A percentile compares a stretch with the other conserved stretches of the same genome.
Conservation (phyloP, 2,797 vertebrate genomes). For the Caiman crocodilus region DNA sequence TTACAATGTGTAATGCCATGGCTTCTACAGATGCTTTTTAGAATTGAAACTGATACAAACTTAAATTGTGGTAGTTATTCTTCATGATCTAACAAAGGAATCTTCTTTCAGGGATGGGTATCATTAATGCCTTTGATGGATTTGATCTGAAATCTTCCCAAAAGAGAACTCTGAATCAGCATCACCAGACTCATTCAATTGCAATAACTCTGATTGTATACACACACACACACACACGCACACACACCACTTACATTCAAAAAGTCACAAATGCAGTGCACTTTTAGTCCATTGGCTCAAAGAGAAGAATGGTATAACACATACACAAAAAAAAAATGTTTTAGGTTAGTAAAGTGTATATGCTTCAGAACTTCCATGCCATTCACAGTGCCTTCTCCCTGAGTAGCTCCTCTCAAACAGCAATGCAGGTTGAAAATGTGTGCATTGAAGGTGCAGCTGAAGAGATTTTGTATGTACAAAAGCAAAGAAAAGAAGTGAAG, state of each 20-base stretch:
- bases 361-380: neutral
- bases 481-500: neutral
- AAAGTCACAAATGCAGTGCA: neutral
- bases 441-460: neutral
- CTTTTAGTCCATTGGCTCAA: neutral
- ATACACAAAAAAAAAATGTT: neutral
- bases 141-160: neutral
- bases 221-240: too few species aligned
- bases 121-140: neutral
- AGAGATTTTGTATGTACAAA: neutral
- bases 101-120: neutral
- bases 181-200: neutral
- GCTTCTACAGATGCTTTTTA: neutral
- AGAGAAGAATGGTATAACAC: neutral
- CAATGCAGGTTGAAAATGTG: neutral
- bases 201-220: neutral
- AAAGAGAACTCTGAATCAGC: neutral
- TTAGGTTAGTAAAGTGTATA: neutral
- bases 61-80: neutral
- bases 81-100: slow-evolving; percentile 21
- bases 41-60: neutral
- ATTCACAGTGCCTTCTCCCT: neutral
- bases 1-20: neutral
- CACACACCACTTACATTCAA: too few species aligned
- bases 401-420: neutral